Conservation (phyloP, 1,140 invertebrate genomes). For the Heliconius nattereri region DNA sequence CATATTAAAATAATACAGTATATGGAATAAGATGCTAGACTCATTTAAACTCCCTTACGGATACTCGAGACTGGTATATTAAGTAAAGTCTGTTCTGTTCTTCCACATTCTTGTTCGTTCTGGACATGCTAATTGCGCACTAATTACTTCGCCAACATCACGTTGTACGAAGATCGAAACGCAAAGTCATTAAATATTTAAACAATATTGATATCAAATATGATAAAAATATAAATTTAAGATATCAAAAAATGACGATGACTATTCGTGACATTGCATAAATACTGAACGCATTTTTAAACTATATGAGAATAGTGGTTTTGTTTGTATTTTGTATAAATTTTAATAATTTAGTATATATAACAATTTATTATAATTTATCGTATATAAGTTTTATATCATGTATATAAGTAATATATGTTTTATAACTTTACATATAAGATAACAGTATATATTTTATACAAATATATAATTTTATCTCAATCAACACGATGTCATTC, state of each 20-base stretch:
- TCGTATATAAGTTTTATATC: too few species aligned
- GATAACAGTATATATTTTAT: too few species aligned
- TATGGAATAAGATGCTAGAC: background rate
- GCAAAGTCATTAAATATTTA: background rate
- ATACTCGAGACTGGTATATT: background rate
- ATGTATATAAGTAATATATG: too few species aligned
- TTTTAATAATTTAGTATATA: too few species aligned
- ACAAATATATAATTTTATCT: too few species aligned
- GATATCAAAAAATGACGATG: background rate
- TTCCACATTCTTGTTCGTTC: too few species aligned
- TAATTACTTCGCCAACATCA: background rate
- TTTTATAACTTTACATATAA: too few species aligned
- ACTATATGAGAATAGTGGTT: background rate
- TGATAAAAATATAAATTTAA: background rate
- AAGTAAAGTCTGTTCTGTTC: background rate
- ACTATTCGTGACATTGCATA: background rate
- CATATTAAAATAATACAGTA: background rate
- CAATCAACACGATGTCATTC: too few species aligned
- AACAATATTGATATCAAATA: background rate
- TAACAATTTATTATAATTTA: too few species aligned
- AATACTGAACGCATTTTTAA: background rate
- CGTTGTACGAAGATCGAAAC: background rate
- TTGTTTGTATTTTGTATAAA: too few species aligned
- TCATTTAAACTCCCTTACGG: background rate
- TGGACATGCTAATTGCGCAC: background rate